Percentiles rank a stretch among this genome's conserved stretches.
Conservation (phyloP, 2,113 vertebrate species). For the Mandrillus leucophaeus region DNA sequence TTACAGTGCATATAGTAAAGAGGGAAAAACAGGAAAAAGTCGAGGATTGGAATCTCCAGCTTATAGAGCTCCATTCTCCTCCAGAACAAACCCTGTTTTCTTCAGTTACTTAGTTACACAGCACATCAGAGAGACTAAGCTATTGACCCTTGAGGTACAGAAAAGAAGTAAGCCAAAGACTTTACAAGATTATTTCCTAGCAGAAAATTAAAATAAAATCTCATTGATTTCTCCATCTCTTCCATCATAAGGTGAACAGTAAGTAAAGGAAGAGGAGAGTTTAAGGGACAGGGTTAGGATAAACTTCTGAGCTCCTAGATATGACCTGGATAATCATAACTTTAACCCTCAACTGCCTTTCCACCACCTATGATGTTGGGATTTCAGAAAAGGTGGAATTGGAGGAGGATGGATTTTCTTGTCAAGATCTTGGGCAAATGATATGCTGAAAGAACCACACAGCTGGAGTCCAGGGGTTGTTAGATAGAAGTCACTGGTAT, state of each 20-base stretch:
- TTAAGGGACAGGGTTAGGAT: background rate
- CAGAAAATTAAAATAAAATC: constrained; percentile 13
- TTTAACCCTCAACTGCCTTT: background rate
- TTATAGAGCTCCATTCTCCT: background rate
- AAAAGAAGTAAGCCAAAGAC: background rate
- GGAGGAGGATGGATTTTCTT: background rate
- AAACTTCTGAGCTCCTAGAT: background rate
- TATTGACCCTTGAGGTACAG: background rate
- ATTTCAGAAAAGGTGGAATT: background rate
- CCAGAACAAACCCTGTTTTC: background rate
- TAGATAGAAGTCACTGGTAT: background rate
- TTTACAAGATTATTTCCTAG: background rate
- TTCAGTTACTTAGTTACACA: background rate
- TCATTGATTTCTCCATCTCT: background rate
- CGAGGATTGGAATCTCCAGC: background rate
- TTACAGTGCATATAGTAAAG: background rate
- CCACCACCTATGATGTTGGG: background rate
- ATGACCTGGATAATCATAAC: background rate
- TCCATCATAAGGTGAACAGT: background rate
- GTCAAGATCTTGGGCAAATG: background rate
- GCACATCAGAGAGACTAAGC: background rate
- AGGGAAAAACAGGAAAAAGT: background rate
- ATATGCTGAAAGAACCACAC: background rate
- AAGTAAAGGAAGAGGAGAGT: background rate
- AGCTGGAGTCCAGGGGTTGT: background rate